Evolutionary conservation across 2,113 vertebrate species (phyloP), one percentile per base, ranked within the genome.

Genomic region (Callipepla californica): DNA sequence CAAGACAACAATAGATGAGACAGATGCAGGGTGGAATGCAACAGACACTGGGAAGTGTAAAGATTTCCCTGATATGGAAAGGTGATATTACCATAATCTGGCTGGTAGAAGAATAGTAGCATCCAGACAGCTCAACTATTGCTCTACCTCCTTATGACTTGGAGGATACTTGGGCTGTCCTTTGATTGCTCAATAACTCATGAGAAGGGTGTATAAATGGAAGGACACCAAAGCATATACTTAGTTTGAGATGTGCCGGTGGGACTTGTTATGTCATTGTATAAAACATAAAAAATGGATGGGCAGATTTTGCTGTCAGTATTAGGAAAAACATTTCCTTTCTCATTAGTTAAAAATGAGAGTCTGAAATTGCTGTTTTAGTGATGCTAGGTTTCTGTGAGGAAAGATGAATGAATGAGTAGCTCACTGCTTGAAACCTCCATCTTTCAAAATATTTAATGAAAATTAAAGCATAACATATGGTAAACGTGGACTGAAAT

Each of bases 141-240:
- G 47, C 91, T 95, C 95, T 93, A 90, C 38, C 34, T 22, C 6
- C 40, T 79, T 81, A 88, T 45, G 36, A 94, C 47, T 83, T 51
- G 62, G 28, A 92, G 81, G 89, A 89, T 95, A 87, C 91, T 96
- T 95, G 89, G 92, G 30, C 57, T 90, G 40, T 92, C 87, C 92
- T 83, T 77, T 96, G 95, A 81, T 94, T 97, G 96, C 92, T 97
- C 89, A 93, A 96, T 93, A 96, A 97, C 88, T 96, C 91, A 90
- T 76, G 93, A 90, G 90, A 86, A 83, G 72, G 42, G 34, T n/a
- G 50, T 16, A 36, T 81, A 81, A 81, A 17, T 42, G 83, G 76
- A 92, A 95, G 67, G 78, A 85, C 72, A 65, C 26, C 42, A 87
- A 93, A 94, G 68, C 18, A 57, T n/a, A 50, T 0, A 3, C 42